A percentile compares a stretch with the other conserved stretches of the same genome.
phyloP scores from a whole-genome alignment of 2,888 invertebrate species.

The Microchrysa polita region DNA sequence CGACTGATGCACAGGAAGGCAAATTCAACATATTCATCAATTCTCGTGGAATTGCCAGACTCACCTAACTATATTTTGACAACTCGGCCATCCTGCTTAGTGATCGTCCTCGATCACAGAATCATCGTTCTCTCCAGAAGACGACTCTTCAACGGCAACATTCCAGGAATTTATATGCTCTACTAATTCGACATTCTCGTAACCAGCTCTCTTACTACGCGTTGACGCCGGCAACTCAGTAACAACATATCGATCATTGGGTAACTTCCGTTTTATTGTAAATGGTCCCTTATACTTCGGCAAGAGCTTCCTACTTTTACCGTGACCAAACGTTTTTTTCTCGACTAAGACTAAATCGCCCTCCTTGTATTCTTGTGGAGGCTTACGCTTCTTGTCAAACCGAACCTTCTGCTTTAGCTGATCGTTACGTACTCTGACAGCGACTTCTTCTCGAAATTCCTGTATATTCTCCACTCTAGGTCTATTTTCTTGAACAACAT shows the following conservation, averaged over 20 bases:
- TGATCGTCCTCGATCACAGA: neutral
- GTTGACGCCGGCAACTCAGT: slow-evolving; percentile 47
- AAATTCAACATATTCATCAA: too few relatives aligned
- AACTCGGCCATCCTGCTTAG: neutral
- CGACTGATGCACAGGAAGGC: too few relatives aligned
- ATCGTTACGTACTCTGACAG: neutral
- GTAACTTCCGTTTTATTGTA: slow-evolving; percentile 52
- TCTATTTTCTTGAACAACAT: too few relatives aligned
- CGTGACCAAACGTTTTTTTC: neutral
- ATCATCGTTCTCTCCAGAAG: neutral
- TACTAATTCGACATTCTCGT: slow-evolving; percentile 28
- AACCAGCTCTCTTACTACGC: neutral
- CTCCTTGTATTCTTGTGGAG: neutral
- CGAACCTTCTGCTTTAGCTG: neutral
- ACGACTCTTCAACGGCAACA: neutral
- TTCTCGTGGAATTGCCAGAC: too few relatives aligned
- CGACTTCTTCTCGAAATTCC: too few relatives aligned
- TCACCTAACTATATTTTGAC: too few relatives aligned
- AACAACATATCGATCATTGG: slow-evolving; percentile 53
- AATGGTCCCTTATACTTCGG: slow-evolving; percentile 55
- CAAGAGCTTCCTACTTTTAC: slow-evolving; percentile 53
- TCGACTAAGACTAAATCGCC: neutral
- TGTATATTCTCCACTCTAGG: too few relatives aligned
- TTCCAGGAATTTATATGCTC: slow-evolving; percentile 43
- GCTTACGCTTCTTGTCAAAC: neutral